Evolutionary conservation across 2,797 vertebrate species (phyloP), one percentile per base, ranked within the genome.

Genomic region (Hylomyscus alleni): DNA sequence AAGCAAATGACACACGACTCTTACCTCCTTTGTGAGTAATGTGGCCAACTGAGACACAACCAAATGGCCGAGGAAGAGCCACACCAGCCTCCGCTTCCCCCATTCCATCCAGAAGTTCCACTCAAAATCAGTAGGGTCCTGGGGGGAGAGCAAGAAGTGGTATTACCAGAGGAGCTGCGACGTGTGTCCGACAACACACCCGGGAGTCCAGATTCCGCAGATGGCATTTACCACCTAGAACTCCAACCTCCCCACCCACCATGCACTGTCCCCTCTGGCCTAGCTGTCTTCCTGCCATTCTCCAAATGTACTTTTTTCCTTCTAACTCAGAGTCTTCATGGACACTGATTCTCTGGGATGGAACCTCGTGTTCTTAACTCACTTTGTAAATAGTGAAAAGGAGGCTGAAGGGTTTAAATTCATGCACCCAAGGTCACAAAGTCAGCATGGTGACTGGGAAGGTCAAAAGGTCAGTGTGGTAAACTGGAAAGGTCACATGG

Each of bases 41-140:
- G 93, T 97, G 81, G 98, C 98, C 72, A 99, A 75, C 84, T 99
- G 99, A 3, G 99, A 99, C 84, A 99, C 94, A 3, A 99, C 83
- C 1, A 98, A 92, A 56, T 99, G 99, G 93, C 99, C 99, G 89
- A 99, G 98, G 89, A 99, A 98, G 95, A 99, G 99, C 99, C 99
- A 99, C 3, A 99, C 95, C 90, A 99, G 97, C 94, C 97, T 98
- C 67, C 97, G 98, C 96, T 98, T 99, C 24, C 99, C 99, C 99
- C 99, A 99, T 91, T 99, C 99, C 22, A 98, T 99, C 99, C 99
- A 99, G 97, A 99, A 99, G 97, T 97, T 99, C 99, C 99, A 99
- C 95, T 99, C 99, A 97, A 99, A 99, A 98, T 99, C 99, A 19
- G 98, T 98, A 0, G 98, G 98, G 96, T 99, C 99, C 99, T 99